Evolutionary conservation across 2,888 invertebrate genomes (phyloP), one percentile per base, ranked within the genome.

Genomic region (Zaprionus obscuricornis): DNA sequence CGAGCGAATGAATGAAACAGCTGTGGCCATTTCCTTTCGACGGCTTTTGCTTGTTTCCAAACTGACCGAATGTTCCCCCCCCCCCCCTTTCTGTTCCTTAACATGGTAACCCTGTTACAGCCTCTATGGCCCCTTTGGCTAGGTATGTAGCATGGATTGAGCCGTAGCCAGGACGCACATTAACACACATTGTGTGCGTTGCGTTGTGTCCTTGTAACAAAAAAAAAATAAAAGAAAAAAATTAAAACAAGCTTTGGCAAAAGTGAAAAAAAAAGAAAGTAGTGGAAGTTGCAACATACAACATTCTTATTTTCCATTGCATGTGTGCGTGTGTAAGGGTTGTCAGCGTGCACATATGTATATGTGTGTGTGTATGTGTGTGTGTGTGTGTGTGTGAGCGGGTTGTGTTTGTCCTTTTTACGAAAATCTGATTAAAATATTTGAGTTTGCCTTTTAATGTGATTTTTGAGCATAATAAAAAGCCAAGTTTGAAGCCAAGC

Each of bases 381-480:
- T 67, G 49, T 66, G 67, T 65, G 51, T 57, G 63, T 56, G 40
- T 22, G 37, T 29, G 42, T 10, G 22, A 39, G 59, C 45, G 58
- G 45, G 66, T 66, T n/a, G 70, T 67, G 69, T 65, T 74, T 75
- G 78, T 82, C 72, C 85, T 74, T 76, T 73, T 77, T 81, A 73
- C 74, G 82, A 79, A 88, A 88, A 88, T 88, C 88, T 88, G 88
- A 88, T 88, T 88, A 88, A 88, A 88, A 88, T 87, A 86, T 88
- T 87, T 88, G 85, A 88, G 87, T 83, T 87, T 87, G 88, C 87
- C 85, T 88, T 87, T 88, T 88, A 88, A 88, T 88, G 88, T 87
- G 88, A 88, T 88, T 88, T 87, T 84, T 87, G 85, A 85, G 82
- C 86, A 86, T 85, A 86, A 85, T 84, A 83, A 82, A 82, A 85